A percentile compares a stretch with the other conserved stretches of the same genome.
phyloP scores from a whole-genome alignment of 2,888 invertebrate genomes.

The Lypha dubia region DNA sequence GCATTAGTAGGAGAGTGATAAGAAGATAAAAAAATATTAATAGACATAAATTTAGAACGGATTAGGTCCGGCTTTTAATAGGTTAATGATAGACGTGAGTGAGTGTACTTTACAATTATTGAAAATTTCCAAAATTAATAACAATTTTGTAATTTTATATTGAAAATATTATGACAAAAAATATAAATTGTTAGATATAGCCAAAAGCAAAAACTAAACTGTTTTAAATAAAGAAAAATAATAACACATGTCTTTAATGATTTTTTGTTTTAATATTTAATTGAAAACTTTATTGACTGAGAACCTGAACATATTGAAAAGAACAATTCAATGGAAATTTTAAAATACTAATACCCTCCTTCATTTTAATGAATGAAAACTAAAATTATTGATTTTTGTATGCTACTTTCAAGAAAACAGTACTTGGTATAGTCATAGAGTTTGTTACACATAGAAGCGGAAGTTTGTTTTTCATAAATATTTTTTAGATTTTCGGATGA shows the following conservation, averaged over 20 bases:
- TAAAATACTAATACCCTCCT: conserved; percentile 2
- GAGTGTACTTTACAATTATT: too few species aligned
- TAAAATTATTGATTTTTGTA: conserved; percentile 57
- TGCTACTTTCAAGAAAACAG: background rate
- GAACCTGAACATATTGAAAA: conserved; percentile 55
- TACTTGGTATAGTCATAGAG: background rate
- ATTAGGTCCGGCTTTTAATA: too few species aligned
- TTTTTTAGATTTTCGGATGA: too few species aligned
- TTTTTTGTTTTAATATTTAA: conserved; percentile 54
- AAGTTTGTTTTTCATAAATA: background rate
- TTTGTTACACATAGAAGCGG: background rate
- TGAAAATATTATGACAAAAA: background rate
- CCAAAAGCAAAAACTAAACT: background rate
- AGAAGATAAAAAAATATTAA: too few species aligned
- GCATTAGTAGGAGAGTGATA: too few species aligned
- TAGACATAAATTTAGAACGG: too few species aligned
- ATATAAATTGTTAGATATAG: background rate
- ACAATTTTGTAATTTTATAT: background rate
- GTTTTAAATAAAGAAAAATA: background rate
- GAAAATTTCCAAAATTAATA: background rate
- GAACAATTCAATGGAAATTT: conserved; percentile 36
- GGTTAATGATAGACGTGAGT: too few species aligned
- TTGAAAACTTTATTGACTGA: conserved; percentile 48
- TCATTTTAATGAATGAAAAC: background rate
- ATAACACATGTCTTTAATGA: conserved; percentile 36